Evolutionary conservation across 1,140 invertebrate genomes (phyloP).

Genomic region (Saccostrea cuccullata): DNA sequence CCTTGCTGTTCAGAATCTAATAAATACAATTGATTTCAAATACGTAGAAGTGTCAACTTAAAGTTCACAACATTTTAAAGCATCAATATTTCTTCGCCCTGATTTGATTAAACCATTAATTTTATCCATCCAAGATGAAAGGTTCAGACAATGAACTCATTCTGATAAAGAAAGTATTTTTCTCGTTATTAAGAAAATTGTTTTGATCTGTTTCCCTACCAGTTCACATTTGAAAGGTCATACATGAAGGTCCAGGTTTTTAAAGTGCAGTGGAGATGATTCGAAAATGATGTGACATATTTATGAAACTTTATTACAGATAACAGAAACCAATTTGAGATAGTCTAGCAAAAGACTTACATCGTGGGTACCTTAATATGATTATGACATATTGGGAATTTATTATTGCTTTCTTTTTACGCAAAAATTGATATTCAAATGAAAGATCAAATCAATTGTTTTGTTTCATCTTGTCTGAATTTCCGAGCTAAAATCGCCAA

Average conservation of each 20-base stretch:
- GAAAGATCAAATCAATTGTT: not conserved
- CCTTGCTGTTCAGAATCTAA: not conserved
- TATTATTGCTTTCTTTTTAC: not conserved
- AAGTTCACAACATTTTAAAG: slow-evolving; percentile 27
- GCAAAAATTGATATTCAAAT: slow-evolving; percentile 1
- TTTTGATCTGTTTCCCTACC: not conserved
- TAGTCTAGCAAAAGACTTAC: not conserved
- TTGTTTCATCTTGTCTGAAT: slow-evolving; percentile 17
- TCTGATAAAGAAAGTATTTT: slow-evolving; percentile 23
- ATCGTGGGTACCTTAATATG: not conserved
- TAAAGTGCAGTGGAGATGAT: slow-evolving; percentile 5
- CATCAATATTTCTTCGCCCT: not conserved
- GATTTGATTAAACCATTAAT: not conserved
- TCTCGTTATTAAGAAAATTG: slow-evolving; percentile 29
- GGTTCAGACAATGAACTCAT: not conserved
- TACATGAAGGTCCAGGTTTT: not conserved
- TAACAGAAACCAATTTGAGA: not conserved
- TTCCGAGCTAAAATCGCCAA: not conserved
- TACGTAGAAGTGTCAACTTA: not conserved
- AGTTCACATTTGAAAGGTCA: not conserved
- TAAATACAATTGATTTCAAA: not conserved
- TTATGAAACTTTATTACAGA: not conserved
- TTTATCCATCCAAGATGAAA: slow-evolving; percentile 18
- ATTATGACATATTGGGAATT: not conserved
- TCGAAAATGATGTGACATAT: not conserved